phyloP scores from a whole-genome alignment of 1,140 invertebrate species.

The Gryon sp. region DNA sequence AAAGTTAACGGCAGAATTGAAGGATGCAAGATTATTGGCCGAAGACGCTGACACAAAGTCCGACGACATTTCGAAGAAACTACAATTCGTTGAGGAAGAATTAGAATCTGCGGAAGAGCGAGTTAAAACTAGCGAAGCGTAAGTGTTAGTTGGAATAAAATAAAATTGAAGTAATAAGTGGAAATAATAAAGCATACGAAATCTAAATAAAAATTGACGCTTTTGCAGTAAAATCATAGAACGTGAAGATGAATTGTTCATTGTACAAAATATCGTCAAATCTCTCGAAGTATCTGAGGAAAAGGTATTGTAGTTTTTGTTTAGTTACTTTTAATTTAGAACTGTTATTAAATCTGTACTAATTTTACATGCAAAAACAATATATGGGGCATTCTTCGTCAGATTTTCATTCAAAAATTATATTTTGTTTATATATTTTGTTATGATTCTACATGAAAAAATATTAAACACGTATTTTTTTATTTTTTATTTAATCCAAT shows the following conservation, averaged over 20 bases:
- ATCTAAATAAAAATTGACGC: too few relatives aligned
- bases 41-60: slow-evolving; percentile 91
- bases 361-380: too few relatives aligned
- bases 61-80: slow-evolving; percentile 91
- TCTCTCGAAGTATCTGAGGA: slow-evolving; percentile 78
- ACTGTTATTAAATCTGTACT: too few relatives aligned
- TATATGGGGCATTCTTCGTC: too few relatives aligned
- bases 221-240: slow-evolving; percentile 75
- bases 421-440: too few relatives aligned
- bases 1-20: slow-evolving; percentile 86
- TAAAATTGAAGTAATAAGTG: neutral
- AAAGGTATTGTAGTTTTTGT: slow-evolving; percentile 68
- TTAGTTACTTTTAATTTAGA: too few relatives aligned
- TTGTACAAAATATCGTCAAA: slow-evolving; percentile 78
- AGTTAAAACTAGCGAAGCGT: slow-evolving; percentile 93
- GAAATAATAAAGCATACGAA: neutral
- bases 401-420: too few relatives aligned
- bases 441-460: too few relatives aligned
- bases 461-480: too few relatives aligned
- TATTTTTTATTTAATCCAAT: too few relatives aligned
- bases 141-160: slow-evolving; percentile 69
- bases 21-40: slow-evolving; percentile 88
- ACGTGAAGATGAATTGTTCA: slow-evolving; percentile 78
- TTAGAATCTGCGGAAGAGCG: slow-evolving; percentile 92
- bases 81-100: slow-evolving; percentile 94